These are phyloP conservation scores for Lagopus muta DNA, from an alignment of 2,113 vertebrate genomes.

Conservation along the genomic window DNA sequence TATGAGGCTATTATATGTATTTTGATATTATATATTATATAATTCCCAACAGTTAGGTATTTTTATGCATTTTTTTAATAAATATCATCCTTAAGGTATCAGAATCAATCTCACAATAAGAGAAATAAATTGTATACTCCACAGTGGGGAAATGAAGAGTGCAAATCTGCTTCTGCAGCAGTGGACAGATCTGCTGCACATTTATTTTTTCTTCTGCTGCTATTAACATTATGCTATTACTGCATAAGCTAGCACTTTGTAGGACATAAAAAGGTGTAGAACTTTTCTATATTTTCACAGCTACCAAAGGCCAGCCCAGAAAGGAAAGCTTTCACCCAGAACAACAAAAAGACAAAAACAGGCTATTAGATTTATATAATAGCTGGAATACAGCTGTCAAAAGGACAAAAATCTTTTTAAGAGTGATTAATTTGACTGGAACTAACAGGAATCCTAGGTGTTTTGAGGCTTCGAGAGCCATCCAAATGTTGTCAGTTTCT, in stretches of 20 bases:
- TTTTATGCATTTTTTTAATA: too few species aligned
- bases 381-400: not conserved
- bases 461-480: not conserved
- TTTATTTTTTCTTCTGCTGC: not conserved
- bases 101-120: too few species aligned
- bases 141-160: too few species aligned
- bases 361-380: not conserved
- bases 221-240: not conserved
- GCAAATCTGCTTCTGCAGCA: too few species aligned
- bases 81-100: too few species aligned
- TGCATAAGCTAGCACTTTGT: not conserved
- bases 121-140: too few species aligned
- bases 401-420: not conserved
- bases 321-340: not conserved
- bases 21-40: too few species aligned
- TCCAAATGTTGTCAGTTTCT: not conserved
- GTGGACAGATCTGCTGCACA: too few species aligned
- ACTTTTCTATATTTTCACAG: not conserved
- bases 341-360: not conserved
- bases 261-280: not conserved
- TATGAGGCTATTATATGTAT: too few species aligned
- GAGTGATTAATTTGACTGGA: not conserved
- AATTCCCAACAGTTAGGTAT: too few species aligned
- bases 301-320: not conserved
- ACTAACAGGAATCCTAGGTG: not conserved